These are phyloP conservation scores for Tympanoctomys barrerae DNA, from an alignment of 2,797 vertebrate species.

Conservation along the genomic window DNA sequence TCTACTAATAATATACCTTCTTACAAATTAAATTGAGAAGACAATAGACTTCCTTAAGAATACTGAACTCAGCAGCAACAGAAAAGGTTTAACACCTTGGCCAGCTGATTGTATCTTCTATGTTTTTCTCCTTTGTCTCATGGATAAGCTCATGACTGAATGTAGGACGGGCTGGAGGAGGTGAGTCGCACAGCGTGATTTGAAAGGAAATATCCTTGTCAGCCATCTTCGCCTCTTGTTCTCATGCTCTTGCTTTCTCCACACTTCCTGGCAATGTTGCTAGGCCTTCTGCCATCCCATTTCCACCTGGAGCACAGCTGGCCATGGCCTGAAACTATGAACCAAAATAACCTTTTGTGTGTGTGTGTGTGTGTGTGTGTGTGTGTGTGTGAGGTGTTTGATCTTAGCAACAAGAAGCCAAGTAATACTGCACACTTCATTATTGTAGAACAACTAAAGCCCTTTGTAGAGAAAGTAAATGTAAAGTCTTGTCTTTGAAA, in stretches of 20 bases:
- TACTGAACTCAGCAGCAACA: background rate
- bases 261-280: background rate
- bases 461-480: background rate
- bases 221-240: background rate
- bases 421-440: background rate
- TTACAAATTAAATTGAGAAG: background rate
- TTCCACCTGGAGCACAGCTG: background rate
- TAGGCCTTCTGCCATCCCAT: background rate
- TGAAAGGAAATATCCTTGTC: background rate
- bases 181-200: background rate
- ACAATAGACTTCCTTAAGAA: background rate
- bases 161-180: background rate
- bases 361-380: background rate
- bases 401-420: background rate
- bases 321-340: background rate
- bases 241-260: background rate
- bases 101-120: background rate
- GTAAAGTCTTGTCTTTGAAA: background rate
- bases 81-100: background rate
- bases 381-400: background rate
- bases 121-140: background rate
- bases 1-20: background rate
- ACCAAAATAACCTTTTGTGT: background rate
- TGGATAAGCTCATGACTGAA: background rate
- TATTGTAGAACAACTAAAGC: background rate